Evolutionary conservation across 2,797 vertebrate species (phyloP).

Genomic region (Anguilla anguilla): DNA sequence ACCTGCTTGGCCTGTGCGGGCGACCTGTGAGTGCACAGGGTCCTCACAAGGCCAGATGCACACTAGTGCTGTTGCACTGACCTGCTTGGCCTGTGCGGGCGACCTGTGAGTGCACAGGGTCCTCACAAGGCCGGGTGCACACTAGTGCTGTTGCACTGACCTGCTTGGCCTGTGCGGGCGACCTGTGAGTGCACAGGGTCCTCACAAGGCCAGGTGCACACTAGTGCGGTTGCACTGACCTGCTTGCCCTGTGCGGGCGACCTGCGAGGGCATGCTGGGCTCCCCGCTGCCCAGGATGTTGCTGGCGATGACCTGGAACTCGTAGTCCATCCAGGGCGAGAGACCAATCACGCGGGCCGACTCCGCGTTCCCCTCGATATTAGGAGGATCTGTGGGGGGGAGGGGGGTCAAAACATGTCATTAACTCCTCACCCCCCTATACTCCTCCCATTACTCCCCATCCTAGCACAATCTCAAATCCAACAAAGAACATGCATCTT

Average conservation of each 20-base stretch:
- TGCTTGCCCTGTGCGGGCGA: slow-evolving; percentile 88
- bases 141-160: slow-evolving; percentile 58
- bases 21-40: too few relatives aligned
- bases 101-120: not conserved
- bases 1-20: too few relatives aligned
- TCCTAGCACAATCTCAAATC: not conserved
- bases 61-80: too few relatives aligned
- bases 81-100: too few relatives aligned
- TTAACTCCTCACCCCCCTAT: not conserved
- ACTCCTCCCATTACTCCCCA: not conserved
- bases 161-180: slow-evolving; percentile 44
- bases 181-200: not conserved
- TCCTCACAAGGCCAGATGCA: too few relatives aligned
- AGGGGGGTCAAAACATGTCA: not conserved
- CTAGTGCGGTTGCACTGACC: slow-evolving; percentile 64
- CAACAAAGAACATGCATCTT: not conserved
- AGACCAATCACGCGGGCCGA: slow-evolving; percentile 84
- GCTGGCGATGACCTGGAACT: slow-evolving; percentile 91
- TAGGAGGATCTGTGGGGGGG: slow-evolving; percentile 76
- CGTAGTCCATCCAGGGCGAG: slow-evolving; percentile 94
- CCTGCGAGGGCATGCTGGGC: slow-evolving; percentile 86
- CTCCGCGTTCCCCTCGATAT: slow-evolving; percentile 93
- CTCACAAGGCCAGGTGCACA: not conserved
- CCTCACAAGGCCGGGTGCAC: too few relatives aligned
- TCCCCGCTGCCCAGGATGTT: slow-evolving; percentile 94